These are phyloP conservation scores for Chymomyza amoena DNA, from an alignment of 2,888 invertebrate species.

Conservation along the genomic window DNA sequence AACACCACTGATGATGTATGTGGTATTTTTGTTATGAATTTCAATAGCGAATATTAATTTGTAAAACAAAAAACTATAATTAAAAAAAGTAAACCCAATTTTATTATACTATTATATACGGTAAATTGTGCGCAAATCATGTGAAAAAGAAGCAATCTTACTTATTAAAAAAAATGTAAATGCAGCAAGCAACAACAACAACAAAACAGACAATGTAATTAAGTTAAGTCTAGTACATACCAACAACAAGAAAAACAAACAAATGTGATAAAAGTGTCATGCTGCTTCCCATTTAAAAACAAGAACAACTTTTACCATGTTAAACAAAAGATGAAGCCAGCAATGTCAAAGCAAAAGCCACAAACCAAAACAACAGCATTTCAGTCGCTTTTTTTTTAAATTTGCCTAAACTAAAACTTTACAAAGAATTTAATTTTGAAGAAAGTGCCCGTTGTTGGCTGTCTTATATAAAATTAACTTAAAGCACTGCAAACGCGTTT, in stretches of 20 bases:
- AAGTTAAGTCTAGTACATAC: conserved; percentile 68
- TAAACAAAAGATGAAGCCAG: conserved; percentile 14
- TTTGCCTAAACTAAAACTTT: not conserved
- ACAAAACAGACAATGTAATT: conserved; percentile 44
- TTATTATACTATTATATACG: conserved; percentile 36
- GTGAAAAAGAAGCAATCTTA: conserved; percentile 60
- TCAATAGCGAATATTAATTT: conserved; percentile 68
- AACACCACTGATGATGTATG: conserved; percentile 17
- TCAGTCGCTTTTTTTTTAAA: too few relatives aligned
- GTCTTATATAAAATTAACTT: not conserved
- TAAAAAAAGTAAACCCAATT: conserved; percentile 20
- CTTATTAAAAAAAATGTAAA: conserved; percentile 34
- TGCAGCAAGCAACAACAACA: conserved; percentile 21
- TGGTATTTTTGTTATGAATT: conserved; percentile 63
- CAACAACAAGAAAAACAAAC: conserved; percentile 47
- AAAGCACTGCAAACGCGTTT: not conserved
- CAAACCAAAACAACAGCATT: conserved; percentile 17
- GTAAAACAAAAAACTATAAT: conserved; percentile 37
- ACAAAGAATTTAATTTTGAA: not conserved
- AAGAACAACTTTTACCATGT: conserved; percentile 25
- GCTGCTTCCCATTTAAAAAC: conserved; percentile 59
- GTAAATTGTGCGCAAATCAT: conserved; percentile 45
- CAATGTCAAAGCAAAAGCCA: conserved; percentile 16
- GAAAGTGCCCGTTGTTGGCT: not conserved
- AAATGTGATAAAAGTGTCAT: conserved; percentile 71